Percentiles rank a stretch among this genome's conserved stretches.
These are phyloP conservation scores for Plotosus lineatus DNA, from an alignment of 2,113 vertebrate species.

Conservation along the genomic window DNA sequence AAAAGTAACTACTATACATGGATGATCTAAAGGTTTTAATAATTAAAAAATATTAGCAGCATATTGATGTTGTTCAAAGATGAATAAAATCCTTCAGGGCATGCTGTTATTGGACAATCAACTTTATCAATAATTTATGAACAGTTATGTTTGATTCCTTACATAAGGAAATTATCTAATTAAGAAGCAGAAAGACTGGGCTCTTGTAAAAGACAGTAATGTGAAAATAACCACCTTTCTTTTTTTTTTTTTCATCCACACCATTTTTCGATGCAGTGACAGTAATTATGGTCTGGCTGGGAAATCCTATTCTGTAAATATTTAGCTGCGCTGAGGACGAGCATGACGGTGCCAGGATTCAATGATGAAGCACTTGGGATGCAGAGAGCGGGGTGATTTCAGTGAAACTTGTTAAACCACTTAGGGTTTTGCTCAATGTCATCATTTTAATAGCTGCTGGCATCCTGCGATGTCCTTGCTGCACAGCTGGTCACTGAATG, in stretches of 20 bases:
- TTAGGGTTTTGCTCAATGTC: conserved; percentile 26
- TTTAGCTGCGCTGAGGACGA: conserved; percentile 42
- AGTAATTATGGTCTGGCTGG: conserved; percentile 40
- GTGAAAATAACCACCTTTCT: background rate
- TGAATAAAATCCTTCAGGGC: background rate
- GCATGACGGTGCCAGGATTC: conserved; percentile 24
- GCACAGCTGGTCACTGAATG: conserved; percentile 21
- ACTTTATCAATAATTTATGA: too few relatives aligned
- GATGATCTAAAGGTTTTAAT: background rate
- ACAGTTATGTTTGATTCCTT: background rate
- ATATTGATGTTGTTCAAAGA: background rate
- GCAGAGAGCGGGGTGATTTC: background rate
- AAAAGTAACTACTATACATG: background rate
- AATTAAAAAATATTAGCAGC: background rate
- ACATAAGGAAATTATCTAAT: background rate
- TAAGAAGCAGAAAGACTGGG: background rate
- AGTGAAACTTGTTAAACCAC: conserved; percentile 24
- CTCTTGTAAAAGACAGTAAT: background rate
- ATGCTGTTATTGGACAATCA: background rate
- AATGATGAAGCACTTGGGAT: conserved; percentile 19
- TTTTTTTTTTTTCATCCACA: background rate
- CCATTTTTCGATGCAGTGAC: conserved; percentile 26
- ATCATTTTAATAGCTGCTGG: background rate
- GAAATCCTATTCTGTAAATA: conserved; percentile 43
- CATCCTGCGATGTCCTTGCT: conserved; percentile 7